Base-by-base conservation (phyloP, 2,888 invertebrate genomes). In the Nasonia oneida region DNA sequence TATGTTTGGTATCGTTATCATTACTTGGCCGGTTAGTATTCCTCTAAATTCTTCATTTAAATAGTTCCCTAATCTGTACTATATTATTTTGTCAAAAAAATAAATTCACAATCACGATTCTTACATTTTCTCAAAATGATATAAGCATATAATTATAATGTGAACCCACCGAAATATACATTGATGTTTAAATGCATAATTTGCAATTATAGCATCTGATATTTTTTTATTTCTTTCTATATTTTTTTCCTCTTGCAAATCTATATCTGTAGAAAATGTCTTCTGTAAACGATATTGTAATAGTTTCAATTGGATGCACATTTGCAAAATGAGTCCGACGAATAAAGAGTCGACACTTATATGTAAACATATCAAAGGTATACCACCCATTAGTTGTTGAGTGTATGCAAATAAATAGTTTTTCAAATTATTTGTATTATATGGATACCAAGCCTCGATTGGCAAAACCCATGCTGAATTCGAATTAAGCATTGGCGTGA, bases 381-480 rank as follows among this genome's bases (percentile, higher is more conserved):
- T n/a, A 18, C 87, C 87, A 14, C 81, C 84, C 3, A 86, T 5
- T 2, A 86, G 6, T 81, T 87, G 84, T 37, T 73, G 79, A 61
- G 71, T 23, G 23, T 87, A 87, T 2, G 81, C 18, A 14, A 82
- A 18, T n/a, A 87, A 79, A 33, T 81, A 87, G 61, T 42, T 78
- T 14, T 15, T 3, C 3, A 64, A 4, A 61, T 75, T 81, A n/a
- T 81, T 64, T 47, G 47, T 73, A n/a, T 75, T 12, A 8, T 87
- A 87, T 3, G 87, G 87, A 82, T 85, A 87, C 86, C 87, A 86
- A 42, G 71, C 79, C n/a, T 80, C 76, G 37, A 87, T 64, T 6
- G 86, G 86, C 39, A 87, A 82, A 53, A 71, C 42, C 77, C 73
- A 84, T n/a, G 64, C 33, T 33, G 73, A 50, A 14, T 84, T n/a